A percentile compares a stretch with the other conserved stretches of the same genome.
Evolutionary conservation across 2,888 invertebrate genomes (phyloP).

Genomic region (Phaonia tiefii): DNA sequence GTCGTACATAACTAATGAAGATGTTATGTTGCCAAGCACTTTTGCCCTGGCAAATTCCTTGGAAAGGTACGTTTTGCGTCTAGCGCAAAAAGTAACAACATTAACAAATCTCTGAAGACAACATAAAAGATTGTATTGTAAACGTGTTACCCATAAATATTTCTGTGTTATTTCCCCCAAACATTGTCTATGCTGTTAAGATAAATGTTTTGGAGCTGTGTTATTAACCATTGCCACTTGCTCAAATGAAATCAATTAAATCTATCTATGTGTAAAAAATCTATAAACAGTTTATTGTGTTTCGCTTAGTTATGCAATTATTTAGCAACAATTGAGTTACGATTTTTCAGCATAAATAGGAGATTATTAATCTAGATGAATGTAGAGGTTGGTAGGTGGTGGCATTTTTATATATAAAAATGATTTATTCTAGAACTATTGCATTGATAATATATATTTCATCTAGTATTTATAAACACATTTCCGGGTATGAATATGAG

Average conservation of each 20-base stretch:
- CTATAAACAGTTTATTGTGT: neutral
- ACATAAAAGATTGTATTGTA: constrained; percentile 56
- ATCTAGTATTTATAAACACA: too few species aligned
- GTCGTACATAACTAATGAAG: constrained; percentile 50
- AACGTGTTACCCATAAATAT: constrained; percentile 59
- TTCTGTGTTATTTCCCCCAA: constrained; percentile 9
- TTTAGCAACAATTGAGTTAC: neutral
- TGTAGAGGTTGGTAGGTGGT: too few species aligned
- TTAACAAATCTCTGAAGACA: constrained; percentile 57
- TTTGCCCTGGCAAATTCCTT: neutral
- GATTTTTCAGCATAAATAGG: neutral
- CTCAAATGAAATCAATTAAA: constrained; percentile 26
- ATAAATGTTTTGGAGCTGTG: constrained; percentile 5
- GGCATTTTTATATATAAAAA: too few species aligned
- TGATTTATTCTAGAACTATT: too few species aligned
- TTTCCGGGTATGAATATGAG: too few species aligned
- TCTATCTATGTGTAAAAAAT: constrained; percentile 19
- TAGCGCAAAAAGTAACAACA: constrained; percentile 16
- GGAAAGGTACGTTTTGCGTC: neutral
- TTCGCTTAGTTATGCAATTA: constrained; percentile 20
- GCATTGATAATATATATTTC: too few species aligned
- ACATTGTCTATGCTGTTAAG: neutral
- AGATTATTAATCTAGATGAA: too few species aligned
- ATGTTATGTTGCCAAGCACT: constrained; percentile 56
- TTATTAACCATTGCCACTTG: constrained; percentile 39